phyloP scores from a whole-genome alignment of 2,888 invertebrate genomes.

The Plemyria rubiginata region DNA sequence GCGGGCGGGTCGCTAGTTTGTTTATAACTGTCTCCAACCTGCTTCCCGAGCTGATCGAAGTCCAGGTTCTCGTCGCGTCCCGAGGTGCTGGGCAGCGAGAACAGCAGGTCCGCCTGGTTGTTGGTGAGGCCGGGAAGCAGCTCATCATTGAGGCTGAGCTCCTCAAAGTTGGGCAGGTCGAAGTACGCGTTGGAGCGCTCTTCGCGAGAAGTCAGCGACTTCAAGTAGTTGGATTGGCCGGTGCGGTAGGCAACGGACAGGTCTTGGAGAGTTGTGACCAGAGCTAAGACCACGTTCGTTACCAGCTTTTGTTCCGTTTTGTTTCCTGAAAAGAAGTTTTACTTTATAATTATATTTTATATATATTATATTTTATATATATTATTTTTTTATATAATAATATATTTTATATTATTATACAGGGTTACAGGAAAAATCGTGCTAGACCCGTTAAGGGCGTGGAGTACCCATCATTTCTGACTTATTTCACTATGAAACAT shows the following conservation, averaged over 20 bases:
- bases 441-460: too few species aligned
- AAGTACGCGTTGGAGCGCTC: conserved; percentile 96
- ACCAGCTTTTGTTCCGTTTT: conserved; percentile 91
- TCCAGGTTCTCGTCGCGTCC: conserved; percentile 73
- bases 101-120: conserved; percentile 75
- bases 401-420: too few species aligned
- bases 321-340: conserved; percentile 81
- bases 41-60: conserved; percentile 59
- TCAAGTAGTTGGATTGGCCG: conserved; percentile 94
- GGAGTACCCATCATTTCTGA: too few species aligned
- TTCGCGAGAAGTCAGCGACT: conserved; percentile 94
- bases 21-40: too few species aligned
- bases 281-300: conserved; percentile 92
- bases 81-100: conserved; percentile 75
- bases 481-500: too few species aligned
- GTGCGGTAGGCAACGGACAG: conserved; percentile 92
- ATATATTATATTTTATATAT: too few species aligned
- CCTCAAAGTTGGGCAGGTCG: conserved; percentile 87
- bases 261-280: conserved; percentile 95
- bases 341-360: too few species aligned
- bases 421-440: too few species aligned
- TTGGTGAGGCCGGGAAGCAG: conserved; percentile 68
- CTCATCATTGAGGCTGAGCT: conserved; percentile 82
- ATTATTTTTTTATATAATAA: too few species aligned
- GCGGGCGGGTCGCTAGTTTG: too few species aligned